Conservation (phyloP, 1,140 invertebrate species). For the Acyrthosiphon pisum region DNA sequence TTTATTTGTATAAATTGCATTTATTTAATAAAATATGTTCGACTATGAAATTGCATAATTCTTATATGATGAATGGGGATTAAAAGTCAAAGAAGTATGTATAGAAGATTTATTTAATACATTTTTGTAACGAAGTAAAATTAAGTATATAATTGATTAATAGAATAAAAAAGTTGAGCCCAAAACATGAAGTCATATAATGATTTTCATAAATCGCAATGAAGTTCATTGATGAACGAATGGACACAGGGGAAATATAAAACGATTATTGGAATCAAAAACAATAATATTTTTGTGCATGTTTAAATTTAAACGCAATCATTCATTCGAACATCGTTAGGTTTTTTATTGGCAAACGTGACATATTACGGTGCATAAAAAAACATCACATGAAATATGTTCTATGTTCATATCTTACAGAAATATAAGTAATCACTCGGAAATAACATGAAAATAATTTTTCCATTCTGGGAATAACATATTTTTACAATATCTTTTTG, state of each 20-base stretch:
- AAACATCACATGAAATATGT: background rate
- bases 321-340: background rate
- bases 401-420: background rate
- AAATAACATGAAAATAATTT: constrained; percentile 18
- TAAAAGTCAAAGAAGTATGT: background rate
- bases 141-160: background rate
- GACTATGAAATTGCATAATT: background rate
- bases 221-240: background rate
- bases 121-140: background rate
- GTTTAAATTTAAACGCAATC: background rate
- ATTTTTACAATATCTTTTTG: background rate
- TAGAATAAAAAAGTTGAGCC: background rate
- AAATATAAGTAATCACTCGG: background rate
- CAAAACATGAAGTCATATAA: background rate
- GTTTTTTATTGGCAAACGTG: background rate
- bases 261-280: background rate
- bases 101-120: background rate
- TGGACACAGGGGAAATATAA: background rate
- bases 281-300: background rate
- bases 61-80: background rate
- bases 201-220: background rate
- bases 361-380: background rate
- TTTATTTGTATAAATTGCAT: background rate
- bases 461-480: background rate
- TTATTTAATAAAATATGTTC: background rate